These are phyloP conservation scores for Drosophila parvula DNA, from an alignment of 1,140 invertebrate genomes.

Conservation along the genomic window DNA sequence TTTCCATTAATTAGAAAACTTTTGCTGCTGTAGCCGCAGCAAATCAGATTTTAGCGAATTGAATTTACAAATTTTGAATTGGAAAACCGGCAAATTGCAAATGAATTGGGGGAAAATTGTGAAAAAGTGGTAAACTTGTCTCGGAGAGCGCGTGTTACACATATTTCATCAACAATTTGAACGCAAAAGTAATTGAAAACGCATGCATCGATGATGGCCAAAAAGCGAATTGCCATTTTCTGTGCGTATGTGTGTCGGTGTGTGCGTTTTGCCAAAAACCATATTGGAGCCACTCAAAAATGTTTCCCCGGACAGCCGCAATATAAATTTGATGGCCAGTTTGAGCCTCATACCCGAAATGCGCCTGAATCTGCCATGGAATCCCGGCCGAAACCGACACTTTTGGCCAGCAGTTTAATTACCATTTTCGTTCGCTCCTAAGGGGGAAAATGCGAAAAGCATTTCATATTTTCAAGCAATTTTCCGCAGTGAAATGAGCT, in stretches of 20 bases:
- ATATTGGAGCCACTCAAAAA: slow-evolving; percentile 49
- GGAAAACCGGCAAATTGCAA: slow-evolving; percentile 32
- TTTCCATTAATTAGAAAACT: slow-evolving; percentile 73
- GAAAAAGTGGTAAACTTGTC: slow-evolving; percentile 44
- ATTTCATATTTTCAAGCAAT: slow-evolving; percentile 72
- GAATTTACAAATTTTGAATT: slow-evolving; percentile 62
- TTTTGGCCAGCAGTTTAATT: slow-evolving; percentile 74
- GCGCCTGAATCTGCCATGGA: slow-evolving; percentile 9
- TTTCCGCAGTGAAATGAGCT: slow-evolving; percentile 39
- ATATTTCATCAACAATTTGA: slow-evolving; percentile 54
- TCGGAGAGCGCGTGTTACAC: slow-evolving; percentile 44
- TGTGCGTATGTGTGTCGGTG: not conserved
- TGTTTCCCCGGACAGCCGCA: slow-evolving; percentile 41
- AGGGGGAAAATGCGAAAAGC: slow-evolving; percentile 26
- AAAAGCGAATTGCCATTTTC: slow-evolving; percentile 54
- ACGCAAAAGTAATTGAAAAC: slow-evolving; percentile 62
- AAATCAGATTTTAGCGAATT: slow-evolving; percentile 43
- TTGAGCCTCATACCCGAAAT: not conserved
- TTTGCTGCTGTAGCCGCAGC: slow-evolving; percentile 18
- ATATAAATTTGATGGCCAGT: slow-evolving; percentile 51
- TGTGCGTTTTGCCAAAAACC: slow-evolving; percentile 25
- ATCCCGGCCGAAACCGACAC: slow-evolving; percentile 44
- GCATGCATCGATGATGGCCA: slow-evolving; percentile 58
- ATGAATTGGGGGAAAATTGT: slow-evolving; percentile 23
- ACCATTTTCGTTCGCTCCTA: slow-evolving; percentile 54